Evolutionary conservation across 2,797 vertebrate species (phyloP).

Genomic region (Darevskia nairensis): DNA sequence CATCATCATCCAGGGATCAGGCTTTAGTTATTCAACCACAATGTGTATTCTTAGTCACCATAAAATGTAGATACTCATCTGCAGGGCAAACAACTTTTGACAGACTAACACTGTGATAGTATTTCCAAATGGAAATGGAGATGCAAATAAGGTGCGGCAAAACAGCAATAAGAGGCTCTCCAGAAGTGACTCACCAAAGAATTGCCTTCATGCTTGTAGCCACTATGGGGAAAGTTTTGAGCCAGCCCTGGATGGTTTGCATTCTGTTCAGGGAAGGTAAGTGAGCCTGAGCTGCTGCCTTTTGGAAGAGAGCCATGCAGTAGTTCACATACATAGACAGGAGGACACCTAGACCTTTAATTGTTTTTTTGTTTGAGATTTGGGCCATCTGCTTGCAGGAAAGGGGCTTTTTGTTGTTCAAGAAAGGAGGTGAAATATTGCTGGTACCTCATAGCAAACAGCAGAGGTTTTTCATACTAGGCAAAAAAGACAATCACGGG

Average conservation of each 20-base stretch:
- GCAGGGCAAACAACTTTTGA: background rate
- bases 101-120: background rate
- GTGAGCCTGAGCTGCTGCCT: too few species aligned
- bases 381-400: background rate
- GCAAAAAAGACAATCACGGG: too few species aligned
- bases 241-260: background rate
- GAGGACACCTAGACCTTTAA: background rate
- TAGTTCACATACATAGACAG: background rate
- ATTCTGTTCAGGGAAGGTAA: conserved; percentile 3
- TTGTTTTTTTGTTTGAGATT: background rate
- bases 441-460: background rate
- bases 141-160: background rate
- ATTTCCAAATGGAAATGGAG: background rate
- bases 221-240: background rate
- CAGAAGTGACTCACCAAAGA: background rate
- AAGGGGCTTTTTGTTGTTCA: background rate
- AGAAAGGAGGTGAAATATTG: background rate
- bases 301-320: background rate
- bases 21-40: background rate
- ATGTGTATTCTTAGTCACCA: background rate
- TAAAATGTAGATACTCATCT: background rate
- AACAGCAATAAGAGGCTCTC: background rate
- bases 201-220: background rate
- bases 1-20: background rate
- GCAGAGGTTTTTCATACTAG: background rate